A percentile compares a stretch with the other conserved stretches of the same genome.
Evolutionary conservation across 2,797 vertebrate genomes (phyloP).

Genomic region (Gypaetus barbatus): DNA sequence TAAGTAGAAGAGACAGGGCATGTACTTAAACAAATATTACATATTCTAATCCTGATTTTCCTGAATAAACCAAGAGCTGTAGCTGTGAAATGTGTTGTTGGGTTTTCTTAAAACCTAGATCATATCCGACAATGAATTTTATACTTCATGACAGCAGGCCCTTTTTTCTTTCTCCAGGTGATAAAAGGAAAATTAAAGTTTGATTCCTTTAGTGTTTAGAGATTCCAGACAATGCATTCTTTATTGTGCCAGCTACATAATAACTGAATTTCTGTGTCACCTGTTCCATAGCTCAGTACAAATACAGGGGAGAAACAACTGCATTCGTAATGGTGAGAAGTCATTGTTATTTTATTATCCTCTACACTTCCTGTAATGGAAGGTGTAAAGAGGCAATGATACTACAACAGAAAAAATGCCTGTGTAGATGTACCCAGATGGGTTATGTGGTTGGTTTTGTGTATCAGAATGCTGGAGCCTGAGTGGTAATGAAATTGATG

Average conservation of each 20-base stretch:
- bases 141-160: neutral
- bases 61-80: neutral
- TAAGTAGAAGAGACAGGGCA: neutral
- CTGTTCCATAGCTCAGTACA: neutral
- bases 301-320: neutral
- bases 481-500: neutral
- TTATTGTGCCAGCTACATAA: neutral
- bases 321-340: neutral
- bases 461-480: neutral
- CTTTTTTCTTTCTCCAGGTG: neutral
- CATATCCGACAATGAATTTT: conserved; percentile 7
- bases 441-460: neutral
- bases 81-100: neutral
- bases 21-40: neutral
- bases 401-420: neutral
- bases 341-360: neutral
- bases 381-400: neutral
- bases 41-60: neutral
- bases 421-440: neutral
- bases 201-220: conserved; percentile 8
- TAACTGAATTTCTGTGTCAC: neutral
- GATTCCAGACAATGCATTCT: neutral
- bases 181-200: conserved; percentile 27
- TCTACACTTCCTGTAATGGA: neutral
- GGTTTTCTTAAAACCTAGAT: neutral